Evolutionary conservation across 2,888 invertebrate species (phyloP).

Genomic region (Aethes cnicana): DNA sequence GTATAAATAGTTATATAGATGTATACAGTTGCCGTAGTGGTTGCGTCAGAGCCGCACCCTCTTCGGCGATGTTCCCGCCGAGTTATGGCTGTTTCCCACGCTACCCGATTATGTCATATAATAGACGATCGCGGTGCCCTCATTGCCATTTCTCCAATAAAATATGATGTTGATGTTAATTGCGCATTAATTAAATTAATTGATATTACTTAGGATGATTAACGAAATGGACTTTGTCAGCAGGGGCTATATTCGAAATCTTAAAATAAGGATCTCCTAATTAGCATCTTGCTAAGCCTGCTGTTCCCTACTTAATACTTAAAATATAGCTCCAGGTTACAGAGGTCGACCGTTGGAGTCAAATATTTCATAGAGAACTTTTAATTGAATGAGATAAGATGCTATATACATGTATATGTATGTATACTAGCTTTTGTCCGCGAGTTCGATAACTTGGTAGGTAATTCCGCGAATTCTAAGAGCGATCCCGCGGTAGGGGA

Average conservation of each 20-base stretch:
- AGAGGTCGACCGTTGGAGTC: too few species aligned
- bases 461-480: too few species aligned
- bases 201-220: background rate
- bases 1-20: background rate
- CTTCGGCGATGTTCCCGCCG: background rate
- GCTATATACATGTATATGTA: too few species aligned
- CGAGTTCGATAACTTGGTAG: too few species aligned
- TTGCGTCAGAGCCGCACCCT: slow-evolving; percentile 25
- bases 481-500: too few species aligned
- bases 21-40: background rate
- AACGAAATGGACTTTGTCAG: background rate
- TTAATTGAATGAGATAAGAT: too few species aligned
- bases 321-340: too few species aligned
- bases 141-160: slow-evolving; percentile 17
- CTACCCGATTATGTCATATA: slow-evolving; percentile 8
- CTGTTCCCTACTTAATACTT: background rate
- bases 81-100: slow-evolving; percentile 18
- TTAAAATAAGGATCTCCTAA: background rate
- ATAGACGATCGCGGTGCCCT: background rate
- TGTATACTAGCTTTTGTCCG: too few species aligned
- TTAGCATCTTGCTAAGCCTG: background rate
- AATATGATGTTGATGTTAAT: slow-evolving; percentile 4
- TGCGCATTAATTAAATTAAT: background rate
- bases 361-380: too few species aligned
- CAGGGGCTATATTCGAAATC: background rate